phyloP scores from a whole-genome alignment of 2,888 invertebrate species.

The Leptogaster cylindrica region DNA sequence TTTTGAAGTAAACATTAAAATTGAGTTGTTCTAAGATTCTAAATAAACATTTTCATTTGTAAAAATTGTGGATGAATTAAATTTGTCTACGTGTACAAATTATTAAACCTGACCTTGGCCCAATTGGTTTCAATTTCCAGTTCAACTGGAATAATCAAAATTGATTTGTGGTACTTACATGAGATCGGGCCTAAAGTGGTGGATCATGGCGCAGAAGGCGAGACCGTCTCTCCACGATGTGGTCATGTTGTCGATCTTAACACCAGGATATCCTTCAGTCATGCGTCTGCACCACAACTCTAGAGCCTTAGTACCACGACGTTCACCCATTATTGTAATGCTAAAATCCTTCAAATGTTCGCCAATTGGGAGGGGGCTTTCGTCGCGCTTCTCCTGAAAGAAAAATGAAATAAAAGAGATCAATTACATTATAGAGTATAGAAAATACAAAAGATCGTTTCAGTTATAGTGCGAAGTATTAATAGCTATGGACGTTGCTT shows the following conservation, averaged over 20 bases:
- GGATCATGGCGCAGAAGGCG: constrained; percentile 95
- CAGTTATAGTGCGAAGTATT: constrained; percentile 24
- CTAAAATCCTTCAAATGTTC: no score
- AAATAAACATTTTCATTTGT: no score
- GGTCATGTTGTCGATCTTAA: constrained; percentile 92
- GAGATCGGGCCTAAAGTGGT: constrained; percentile 93
- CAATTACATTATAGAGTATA: not conserved
- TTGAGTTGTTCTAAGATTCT: no score
- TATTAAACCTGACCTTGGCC: constrained; percentile 1
- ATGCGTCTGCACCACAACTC: constrained; percentile 92
- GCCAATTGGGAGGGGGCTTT: not conserved
- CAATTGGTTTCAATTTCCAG: not conserved
- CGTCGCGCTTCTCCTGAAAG: not conserved
- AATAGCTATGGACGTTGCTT: constrained; percentile 14
- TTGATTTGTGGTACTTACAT: constrained; percentile 75
- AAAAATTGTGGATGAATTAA: no score
- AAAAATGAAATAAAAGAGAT: not conserved
- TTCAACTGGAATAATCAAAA: not conserved
- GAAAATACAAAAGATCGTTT: not conserved
- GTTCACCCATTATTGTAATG: constrained; percentile 89
- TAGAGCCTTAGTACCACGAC: constrained; percentile 86
- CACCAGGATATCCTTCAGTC: constrained; percentile 88
- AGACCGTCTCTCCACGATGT: constrained; percentile 94
- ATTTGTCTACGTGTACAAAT: no score
- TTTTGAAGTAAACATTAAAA: no score